Percentiles rank a stretch among this genome's conserved stretches.
phyloP scores from a whole-genome alignment of 2,888 invertebrate species.

The Craniophora ligustri region DNA sequence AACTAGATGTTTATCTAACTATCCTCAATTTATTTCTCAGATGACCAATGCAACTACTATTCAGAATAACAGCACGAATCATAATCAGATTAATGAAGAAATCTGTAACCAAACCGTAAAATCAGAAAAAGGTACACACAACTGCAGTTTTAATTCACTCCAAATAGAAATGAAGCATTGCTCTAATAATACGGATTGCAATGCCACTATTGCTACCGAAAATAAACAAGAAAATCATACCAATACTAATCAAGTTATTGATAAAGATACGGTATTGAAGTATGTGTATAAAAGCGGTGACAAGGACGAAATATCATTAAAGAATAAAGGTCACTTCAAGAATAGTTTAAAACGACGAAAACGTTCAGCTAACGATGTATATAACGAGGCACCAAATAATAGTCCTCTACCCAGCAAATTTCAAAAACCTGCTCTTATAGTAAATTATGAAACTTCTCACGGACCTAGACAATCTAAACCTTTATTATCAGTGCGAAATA shows the following conservation, averaged over 20 bases:
- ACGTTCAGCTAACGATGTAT: conserved; percentile 51
- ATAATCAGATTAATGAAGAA: conserved; percentile 20
- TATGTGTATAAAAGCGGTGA: conserved; percentile 71
- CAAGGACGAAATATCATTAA: conserved; percentile 17
- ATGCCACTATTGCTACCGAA: not conserved
- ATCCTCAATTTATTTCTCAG: conserved; percentile 60
- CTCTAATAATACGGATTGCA: conserved; percentile 27
- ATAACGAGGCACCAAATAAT: conserved; percentile 4
- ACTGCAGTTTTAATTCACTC: conserved; percentile 31
- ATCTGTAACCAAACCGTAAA: conserved; percentile 38
- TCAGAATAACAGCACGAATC: conserved; percentile 48
- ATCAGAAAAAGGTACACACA: conserved; percentile 10
- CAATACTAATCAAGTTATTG: conserved; percentile 44
- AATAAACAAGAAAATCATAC: conserved; percentile 27
- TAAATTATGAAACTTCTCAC: conserved; percentile 74
- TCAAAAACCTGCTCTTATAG: conserved; percentile 63
- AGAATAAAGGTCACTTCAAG: conserved; percentile 66
- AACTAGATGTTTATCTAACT: conserved; percentile 4
- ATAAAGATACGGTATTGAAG: conserved; percentile 68
- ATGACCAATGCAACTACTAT: conserved; percentile 70
- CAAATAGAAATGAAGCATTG: conserved; percentile 22
- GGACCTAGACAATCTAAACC: conserved; percentile 53
- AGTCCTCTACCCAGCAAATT: conserved; percentile 51
- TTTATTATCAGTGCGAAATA: conserved; percentile 47
- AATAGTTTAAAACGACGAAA: conserved; percentile 74